Conservation (phyloP, 37 sponge, comb jelly and placozoan genomes). For the Beroe ovata region DNA sequence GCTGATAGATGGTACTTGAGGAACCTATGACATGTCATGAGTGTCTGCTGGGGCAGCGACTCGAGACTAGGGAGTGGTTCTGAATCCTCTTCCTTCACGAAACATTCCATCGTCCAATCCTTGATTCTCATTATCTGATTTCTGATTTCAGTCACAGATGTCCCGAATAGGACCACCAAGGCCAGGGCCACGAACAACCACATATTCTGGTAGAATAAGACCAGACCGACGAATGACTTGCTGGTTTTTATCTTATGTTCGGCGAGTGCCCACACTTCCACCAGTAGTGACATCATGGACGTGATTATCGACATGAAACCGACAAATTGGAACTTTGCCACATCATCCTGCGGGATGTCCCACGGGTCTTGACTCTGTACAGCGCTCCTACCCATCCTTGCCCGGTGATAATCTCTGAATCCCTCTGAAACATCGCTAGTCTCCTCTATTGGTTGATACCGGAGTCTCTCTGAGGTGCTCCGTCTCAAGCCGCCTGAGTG, state of each 20-base stretch:
- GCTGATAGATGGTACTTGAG: constrained; percentile 31
- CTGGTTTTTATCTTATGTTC: neutral
- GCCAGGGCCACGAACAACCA: constrained; percentile 16
- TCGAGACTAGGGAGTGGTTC: neutral
- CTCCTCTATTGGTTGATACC: constrained; percentile 1
- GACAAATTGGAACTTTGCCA: constrained; percentile 10
- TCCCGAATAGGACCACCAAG: constrained; percentile 35
- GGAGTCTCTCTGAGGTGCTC: neutral
- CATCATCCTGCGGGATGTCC: neutral
- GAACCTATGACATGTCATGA: constrained; percentile 29
- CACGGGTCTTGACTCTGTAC: neutral
- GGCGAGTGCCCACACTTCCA: constrained; percentile 10
- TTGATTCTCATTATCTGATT: neutral
- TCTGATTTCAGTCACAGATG: neutral
- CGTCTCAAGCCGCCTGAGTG: neutral
- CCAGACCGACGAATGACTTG: constrained; percentile 38
- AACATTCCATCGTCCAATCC: neutral
- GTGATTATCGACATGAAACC: constrained; percentile 42
- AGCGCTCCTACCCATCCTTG: neutral
- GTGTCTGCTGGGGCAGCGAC: neutral
- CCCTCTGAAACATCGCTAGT: constrained; percentile 10
- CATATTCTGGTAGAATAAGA: constrained; percentile 38
- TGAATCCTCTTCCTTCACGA: neutral
- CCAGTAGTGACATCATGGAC: constrained; percentile 11
- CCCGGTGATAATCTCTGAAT: constrained; percentile 9